phyloP scores from a whole-genome alignment of 2,113 vertebrate genomes.

The Cinclus mexicanus region DNA sequence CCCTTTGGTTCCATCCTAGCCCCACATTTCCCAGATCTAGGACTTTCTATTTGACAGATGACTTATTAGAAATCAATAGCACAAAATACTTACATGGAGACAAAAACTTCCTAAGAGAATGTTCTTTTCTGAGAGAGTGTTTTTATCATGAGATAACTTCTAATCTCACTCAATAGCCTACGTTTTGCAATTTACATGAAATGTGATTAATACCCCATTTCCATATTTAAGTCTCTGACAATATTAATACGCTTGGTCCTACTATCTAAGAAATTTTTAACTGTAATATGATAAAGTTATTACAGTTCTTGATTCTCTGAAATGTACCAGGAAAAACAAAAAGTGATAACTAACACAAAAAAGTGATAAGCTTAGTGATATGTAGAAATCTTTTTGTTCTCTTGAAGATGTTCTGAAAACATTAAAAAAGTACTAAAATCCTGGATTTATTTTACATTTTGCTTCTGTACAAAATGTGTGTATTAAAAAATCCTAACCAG shows the following conservation, averaged over 20 bases:
- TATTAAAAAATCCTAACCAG: neutral
- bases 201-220: slow-evolving; percentile 26
- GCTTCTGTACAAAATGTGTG: neutral
- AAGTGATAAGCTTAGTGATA: neutral
- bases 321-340: neutral
- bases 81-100: neutral
- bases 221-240: slow-evolving; percentile 27
- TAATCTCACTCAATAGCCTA: slow-evolving; percentile 9
- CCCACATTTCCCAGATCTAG: neutral
- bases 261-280: neutral
- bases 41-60: neutral
- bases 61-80: slow-evolving; percentile 29
- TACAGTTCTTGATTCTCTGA: neutral
- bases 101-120: slow-evolving; percentile 31
- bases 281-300: neutral
- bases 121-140: slow-evolving; percentile 17
- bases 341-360: neutral
- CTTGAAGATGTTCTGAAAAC: neutral
- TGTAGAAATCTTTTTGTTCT: neutral
- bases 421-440: neutral
- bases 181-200: slow-evolving; percentile 4
- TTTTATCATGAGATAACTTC: slow-evolving; percentile 11
- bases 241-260: slow-evolving; percentile 11
- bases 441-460: neutral
- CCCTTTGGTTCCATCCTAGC: neutral